Conservation (phyloP, 2,888 invertebrate genomes). For the Vanessa cardui region DNA sequence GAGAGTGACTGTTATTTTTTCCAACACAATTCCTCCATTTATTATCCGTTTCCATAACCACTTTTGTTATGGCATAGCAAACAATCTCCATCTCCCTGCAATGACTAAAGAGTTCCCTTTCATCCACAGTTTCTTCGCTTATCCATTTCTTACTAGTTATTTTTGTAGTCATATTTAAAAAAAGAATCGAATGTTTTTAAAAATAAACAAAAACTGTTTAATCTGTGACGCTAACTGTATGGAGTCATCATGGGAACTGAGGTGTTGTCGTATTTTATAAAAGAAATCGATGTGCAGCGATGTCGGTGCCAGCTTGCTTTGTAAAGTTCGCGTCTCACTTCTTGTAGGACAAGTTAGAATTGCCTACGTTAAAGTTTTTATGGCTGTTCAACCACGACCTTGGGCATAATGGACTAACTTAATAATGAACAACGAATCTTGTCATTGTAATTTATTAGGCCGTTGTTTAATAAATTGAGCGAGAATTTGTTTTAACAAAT, state of each 20-base stretch:
- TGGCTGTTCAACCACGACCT: constrained; percentile 59
- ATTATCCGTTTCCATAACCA: constrained; percentile 73
- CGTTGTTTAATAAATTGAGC: not conserved
- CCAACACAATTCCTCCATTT: constrained; percentile 71
- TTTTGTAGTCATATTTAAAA: constrained; percentile 53
- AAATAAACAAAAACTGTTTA: constrained; percentile 18
- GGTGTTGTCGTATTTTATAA: constrained; percentile 55
- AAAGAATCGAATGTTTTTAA: constrained; percentile 3
- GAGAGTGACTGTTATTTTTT: constrained; percentile 56
- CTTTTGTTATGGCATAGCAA: constrained; percentile 73
- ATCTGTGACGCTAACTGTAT: constrained; percentile 53
- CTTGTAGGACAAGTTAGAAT: constrained; percentile 70
- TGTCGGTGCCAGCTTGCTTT: constrained; percentile 62
- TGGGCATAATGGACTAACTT: constrained; percentile 45
- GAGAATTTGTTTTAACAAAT: too few relatives aligned
- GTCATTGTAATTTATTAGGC: constrained; percentile 2
- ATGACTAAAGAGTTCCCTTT: constrained; percentile 74
- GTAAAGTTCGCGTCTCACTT: constrained; percentile 51
- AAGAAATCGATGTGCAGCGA: constrained; percentile 74
- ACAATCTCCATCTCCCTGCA: constrained; percentile 79
- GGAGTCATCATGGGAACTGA: constrained; percentile 65
- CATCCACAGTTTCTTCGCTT: constrained; percentile 78
- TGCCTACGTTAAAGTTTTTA: constrained; percentile 67
- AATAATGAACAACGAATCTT: constrained; percentile 27
- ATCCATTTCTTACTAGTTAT: constrained; percentile 78